Evolutionary conservation across 2,113 vertebrate species (phyloP).

Genomic region (Channa maculata): DNA sequence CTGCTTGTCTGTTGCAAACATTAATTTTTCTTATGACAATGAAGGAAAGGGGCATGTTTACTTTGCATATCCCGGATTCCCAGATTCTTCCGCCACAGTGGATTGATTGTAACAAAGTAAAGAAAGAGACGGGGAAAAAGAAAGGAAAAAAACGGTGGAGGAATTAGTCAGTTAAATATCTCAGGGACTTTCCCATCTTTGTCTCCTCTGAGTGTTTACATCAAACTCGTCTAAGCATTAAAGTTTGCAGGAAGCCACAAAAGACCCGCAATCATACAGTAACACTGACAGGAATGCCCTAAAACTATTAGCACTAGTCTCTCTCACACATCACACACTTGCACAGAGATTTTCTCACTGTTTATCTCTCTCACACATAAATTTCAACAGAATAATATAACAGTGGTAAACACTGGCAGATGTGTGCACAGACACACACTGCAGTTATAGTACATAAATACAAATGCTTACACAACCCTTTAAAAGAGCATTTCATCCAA

Average conservation of each 20-base stretch:
- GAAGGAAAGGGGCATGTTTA: conserved; percentile 61
- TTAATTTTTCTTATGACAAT: conserved; percentile 43
- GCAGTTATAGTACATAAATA: neutral
- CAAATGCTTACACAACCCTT: neutral
- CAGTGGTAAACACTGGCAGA: conserved; percentile 21
- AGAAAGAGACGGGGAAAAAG: conserved; percentile 50
- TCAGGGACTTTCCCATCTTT: conserved; percentile 65
- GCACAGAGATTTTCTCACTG: conserved; percentile 22
- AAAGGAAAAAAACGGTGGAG: conserved; percentile 26
- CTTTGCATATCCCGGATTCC: conserved; percentile 57
- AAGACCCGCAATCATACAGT: conserved; percentile 55
- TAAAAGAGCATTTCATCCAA: neutral
- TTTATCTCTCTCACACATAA: conserved; percentile 30
- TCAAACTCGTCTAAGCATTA: conserved; percentile 60
- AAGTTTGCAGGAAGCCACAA: conserved; percentile 70
- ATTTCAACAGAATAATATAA: conserved; percentile 29
- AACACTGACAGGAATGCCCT: conserved; percentile 76
- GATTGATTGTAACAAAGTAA: conserved; percentile 51
- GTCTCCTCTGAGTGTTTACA: conserved; percentile 63
- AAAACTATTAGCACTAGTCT: conserved; percentile 59
- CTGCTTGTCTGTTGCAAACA: conserved; percentile 7
- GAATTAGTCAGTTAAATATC: conserved; percentile 79
- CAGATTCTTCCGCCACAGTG: conserved; percentile 63
- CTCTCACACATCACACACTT: conserved; percentile 14
- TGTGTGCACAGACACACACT: conserved; percentile 4